phyloP scores from a whole-genome alignment of 2,113 vertebrate species.

The Macquaria australasica region DNA sequence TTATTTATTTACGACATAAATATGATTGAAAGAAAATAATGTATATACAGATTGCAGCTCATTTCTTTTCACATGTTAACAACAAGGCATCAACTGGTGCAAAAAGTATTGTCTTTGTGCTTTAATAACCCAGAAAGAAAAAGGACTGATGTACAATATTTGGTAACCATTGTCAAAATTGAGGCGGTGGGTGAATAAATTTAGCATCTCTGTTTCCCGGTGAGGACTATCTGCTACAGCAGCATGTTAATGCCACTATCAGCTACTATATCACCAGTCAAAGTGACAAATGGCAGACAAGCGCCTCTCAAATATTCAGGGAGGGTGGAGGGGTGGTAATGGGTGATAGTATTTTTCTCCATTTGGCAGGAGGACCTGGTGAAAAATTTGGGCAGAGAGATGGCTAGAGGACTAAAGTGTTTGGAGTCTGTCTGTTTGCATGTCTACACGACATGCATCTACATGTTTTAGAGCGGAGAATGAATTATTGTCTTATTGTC shows the following conservation, averaged over 20 bases:
- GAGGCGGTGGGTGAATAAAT: slow-evolving; percentile 66
- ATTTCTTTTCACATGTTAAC: not conserved
- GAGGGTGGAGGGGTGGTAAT: slow-evolving; percentile 65
- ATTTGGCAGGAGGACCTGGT: slow-evolving; percentile 48
- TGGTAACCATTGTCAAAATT: slow-evolving; percentile 58
- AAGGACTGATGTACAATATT: slow-evolving; percentile 50
- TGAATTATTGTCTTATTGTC: slow-evolving; percentile 83
- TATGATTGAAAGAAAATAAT: not conserved
- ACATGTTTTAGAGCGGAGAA: slow-evolving; percentile 73
- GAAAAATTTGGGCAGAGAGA: slow-evolving; percentile 47
- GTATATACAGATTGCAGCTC: not conserved
- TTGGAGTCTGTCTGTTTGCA: slow-evolving; percentile 61
- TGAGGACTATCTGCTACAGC: slow-evolving; percentile 73
- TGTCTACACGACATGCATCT: slow-evolving; percentile 56
- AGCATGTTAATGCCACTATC: slow-evolving; percentile 80
- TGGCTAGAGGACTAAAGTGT: slow-evolving; percentile 31
- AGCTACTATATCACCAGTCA: slow-evolving; percentile 82
- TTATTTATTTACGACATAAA: not conserved
- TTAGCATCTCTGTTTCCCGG: slow-evolving; percentile 57
- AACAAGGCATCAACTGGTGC: slow-evolving; percentile 1
- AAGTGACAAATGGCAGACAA: slow-evolving; percentile 83
- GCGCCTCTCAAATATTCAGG: slow-evolving; percentile 79
- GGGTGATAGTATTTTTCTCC: slow-evolving; percentile 66
- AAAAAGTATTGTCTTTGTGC: slow-evolving; percentile 12
- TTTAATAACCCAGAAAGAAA: slow-evolving; percentile 31